Conservation (phyloP, 2,888 invertebrate genomes). For the Tetanocera ferruginea region DNA sequence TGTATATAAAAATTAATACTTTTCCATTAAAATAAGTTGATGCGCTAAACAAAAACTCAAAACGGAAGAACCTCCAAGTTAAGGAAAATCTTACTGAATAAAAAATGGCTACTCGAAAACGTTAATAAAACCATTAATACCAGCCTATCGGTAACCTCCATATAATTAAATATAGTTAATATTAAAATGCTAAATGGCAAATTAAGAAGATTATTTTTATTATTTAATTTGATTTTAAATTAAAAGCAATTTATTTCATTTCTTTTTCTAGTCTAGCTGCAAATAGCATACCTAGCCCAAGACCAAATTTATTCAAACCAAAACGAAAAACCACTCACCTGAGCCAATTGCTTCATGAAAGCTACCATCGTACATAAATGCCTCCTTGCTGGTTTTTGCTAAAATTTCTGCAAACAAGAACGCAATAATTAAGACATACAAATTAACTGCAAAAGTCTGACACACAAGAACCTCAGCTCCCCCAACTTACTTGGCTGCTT, state of each 20-base stretch:
- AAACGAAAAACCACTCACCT: constrained; percentile 47
- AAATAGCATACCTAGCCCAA: neutral
- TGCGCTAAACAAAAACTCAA: too few species aligned
- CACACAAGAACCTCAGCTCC: neutral
- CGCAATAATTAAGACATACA: neutral
- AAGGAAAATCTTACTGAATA: too few species aligned
- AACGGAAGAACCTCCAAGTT: too few species aligned
- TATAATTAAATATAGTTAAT: too few species aligned
- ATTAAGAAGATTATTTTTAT: too few species aligned
- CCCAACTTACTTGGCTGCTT: constrained; percentile 44
- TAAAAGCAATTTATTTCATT: neutral
- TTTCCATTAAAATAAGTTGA: too few species aligned
- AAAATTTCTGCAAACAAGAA: constrained; percentile 47
- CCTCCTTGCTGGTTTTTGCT: constrained; percentile 54
- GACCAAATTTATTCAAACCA: neutral
- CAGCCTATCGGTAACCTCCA: too few species aligned
- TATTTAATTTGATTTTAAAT: neutral
- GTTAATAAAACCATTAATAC: too few species aligned
- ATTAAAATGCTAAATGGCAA: too few species aligned
- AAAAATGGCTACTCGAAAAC: too few species aligned
- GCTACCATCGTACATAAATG: constrained; percentile 62
- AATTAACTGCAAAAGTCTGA: neutral
- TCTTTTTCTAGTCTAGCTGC: too few species aligned
- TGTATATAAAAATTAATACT: too few species aligned
- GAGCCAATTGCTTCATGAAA: constrained; percentile 67